phyloP scores from a whole-genome alignment of 2,888 invertebrate genomes.

The Lottia scabra region DNA sequence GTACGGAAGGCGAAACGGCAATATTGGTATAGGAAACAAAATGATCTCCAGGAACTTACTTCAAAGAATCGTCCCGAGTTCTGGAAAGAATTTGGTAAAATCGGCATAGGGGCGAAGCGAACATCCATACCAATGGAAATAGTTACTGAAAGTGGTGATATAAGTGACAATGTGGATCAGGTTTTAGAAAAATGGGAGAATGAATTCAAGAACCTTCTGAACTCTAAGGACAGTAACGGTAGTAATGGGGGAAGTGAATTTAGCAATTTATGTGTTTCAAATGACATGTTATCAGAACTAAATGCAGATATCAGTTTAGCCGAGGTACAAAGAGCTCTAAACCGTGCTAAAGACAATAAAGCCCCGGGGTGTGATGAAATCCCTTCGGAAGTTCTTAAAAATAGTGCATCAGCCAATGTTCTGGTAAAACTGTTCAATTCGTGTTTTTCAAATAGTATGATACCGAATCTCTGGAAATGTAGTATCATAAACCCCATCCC shows the following conservation, averaged over 20 bases:
- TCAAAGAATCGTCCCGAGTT: not conserved
- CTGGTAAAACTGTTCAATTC: too few relatives aligned
- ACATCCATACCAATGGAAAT: not conserved
- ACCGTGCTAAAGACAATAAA: not conserved
- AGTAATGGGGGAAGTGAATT: too few relatives aligned
- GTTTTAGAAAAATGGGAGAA: not conserved
- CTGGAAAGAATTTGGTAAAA: not conserved
- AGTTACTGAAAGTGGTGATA: not conserved
- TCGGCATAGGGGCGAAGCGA: not conserved
- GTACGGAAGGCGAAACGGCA: not conserved
- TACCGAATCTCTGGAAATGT: too few relatives aligned
- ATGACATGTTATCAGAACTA: not conserved
- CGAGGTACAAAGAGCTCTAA: not conserved
- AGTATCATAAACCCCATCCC: slow-evolving; percentile 24
- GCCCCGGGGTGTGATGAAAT: slow-evolving; percentile 1
- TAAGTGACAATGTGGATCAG: not conserved
- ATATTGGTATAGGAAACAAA: too few relatives aligned
- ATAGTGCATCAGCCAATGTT: too few relatives aligned
- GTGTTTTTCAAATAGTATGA: too few relatives aligned
- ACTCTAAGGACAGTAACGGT: too few relatives aligned
- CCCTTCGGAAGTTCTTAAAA: slow-evolving; percentile 3
- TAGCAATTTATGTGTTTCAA: too few relatives aligned
- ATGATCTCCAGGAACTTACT: too few relatives aligned
- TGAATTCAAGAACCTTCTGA: not conserved
- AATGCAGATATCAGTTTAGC: not conserved